A percentile compares a stretch with the other conserved stretches of the same genome.
phyloP scores from a whole-genome alignment of 2,113 vertebrate genomes.

The Lophochroa leadbeateri region DNA sequence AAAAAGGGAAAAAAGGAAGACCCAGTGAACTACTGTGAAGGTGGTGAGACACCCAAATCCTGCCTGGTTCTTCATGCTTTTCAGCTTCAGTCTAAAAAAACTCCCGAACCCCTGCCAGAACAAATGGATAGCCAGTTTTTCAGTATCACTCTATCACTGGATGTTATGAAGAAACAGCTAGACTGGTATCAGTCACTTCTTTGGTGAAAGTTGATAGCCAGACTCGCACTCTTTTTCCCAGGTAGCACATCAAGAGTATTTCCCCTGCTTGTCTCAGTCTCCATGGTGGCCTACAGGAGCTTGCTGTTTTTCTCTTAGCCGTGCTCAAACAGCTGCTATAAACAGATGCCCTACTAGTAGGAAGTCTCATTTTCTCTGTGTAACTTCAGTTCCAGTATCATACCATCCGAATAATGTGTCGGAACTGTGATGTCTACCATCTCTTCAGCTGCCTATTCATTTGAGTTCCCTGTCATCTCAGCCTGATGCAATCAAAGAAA shows the following conservation, averaged over 20 bases:
- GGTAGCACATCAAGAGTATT: not conserved
- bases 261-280: not conserved
- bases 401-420: not conserved
- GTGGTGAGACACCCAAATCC: not conserved
- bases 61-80: not conserved
- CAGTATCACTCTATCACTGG: not conserved
- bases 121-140: not conserved
- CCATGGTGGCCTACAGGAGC: accelerated
- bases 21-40: not conserved
- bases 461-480: not conserved
- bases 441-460: not conserved
- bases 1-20: not conserved
- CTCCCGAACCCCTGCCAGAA: not conserved
- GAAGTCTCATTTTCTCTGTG: not conserved
- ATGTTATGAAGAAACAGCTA: accelerated
- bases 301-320: not conserved
- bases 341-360: not conserved
- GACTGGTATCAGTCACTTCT: not conserved
- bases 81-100: not conserved
- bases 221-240: not conserved
- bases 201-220: not conserved
- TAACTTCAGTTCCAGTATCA: accelerated
- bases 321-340: not conserved
- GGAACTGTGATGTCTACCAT: not conserved
- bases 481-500: not conserved